Percentiles rank a stretch among this genome's conserved stretches.
These are phyloP conservation scores for Daktulosphaira vitifoliae DNA, from an alignment of 1,140 invertebrate species.

Conservation along the genomic window DNA sequence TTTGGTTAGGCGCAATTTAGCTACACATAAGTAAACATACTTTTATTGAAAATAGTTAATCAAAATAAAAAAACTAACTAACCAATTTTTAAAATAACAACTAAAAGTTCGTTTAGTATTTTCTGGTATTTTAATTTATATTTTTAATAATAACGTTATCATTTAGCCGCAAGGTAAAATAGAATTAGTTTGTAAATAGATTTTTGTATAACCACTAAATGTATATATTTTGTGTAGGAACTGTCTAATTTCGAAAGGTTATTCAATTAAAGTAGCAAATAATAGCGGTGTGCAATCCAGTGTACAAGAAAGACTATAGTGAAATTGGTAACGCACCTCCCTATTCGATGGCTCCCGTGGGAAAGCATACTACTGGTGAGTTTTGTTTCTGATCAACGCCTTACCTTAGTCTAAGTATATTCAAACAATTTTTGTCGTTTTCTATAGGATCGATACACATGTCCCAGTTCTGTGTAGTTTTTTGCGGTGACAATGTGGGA, in stretches of 20 bases:
- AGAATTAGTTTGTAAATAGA: neutral
- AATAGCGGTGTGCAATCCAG: slow-evolving; percentile 43
- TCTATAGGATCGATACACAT: slow-evolving; percentile 56
- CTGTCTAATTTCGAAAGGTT: slow-evolving; percentile 70
- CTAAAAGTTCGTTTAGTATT: no score
- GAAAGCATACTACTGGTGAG: slow-evolving; percentile 71
- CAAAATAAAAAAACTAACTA: no score
- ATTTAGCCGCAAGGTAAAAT: slow-evolving; percentile 60
- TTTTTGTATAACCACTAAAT: neutral
- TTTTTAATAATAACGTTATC: no score
- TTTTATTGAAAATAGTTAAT: no score
- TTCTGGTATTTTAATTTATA: no score
- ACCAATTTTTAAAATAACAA: no score
- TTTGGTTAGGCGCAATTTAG: no score
- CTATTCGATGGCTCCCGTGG: slow-evolving; percentile 71
- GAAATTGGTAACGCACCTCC: slow-evolving; percentile 49
- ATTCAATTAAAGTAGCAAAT: slow-evolving; percentile 72
- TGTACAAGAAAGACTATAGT: slow-evolving; percentile 45
- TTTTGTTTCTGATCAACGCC: neutral
- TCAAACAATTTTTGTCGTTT: neutral
- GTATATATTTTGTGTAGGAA: slow-evolving; percentile 53
- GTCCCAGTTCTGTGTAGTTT: slow-evolving; percentile 57
- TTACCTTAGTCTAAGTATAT: no score
- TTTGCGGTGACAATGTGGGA: slow-evolving; percentile 66
- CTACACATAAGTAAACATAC: no score